Percentiles rank a stretch among this genome's conserved stretches.
Evolutionary conservation across 37 sponge, comb jelly and placozoan species (phyloP).

Genomic region (Haliclona indistincta): DNA sequence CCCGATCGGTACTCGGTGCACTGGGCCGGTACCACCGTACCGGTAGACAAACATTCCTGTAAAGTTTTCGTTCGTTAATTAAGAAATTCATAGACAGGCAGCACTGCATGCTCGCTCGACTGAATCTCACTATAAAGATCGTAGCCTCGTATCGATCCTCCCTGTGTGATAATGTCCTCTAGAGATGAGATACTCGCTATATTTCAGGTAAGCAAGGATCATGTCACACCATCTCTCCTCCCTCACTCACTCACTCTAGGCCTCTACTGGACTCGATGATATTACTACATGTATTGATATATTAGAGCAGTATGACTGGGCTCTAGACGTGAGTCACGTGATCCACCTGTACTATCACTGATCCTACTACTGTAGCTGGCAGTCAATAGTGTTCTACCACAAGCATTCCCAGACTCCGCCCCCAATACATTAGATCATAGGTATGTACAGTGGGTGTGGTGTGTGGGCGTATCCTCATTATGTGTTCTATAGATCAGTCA

Average conservation of each 20-base stretch:
- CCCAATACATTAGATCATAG: too few relatives aligned
- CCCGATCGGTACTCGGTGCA: too few relatives aligned
- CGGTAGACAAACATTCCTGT: too few relatives aligned
- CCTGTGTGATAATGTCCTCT: constrained; percentile 19
- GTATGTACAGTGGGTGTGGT: neutral
- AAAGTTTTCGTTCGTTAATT: too few relatives aligned
- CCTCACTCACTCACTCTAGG: constrained; percentile 33
- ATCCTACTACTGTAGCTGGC: constrained; percentile 32
- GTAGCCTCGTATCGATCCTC: neutral
- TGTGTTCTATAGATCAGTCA: neutral
- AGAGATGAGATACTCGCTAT: constrained; percentile 56
- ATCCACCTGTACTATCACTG: neutral
- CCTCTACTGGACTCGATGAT: constrained; percentile 86
- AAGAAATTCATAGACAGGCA: too few relatives aligned
- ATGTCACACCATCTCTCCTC: neutral
- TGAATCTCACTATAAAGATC: neutral
- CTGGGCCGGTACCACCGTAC: too few relatives aligned
- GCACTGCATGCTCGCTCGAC: too few relatives aligned
- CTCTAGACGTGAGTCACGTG: constrained; percentile 58
- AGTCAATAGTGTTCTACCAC: constrained; percentile 60
- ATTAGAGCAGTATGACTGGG: constrained; percentile 84
- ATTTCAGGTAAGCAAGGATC: constrained; percentile 50
- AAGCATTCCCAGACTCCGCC: too few relatives aligned
- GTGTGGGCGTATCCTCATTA: neutral
- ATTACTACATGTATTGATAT: constrained; percentile 64